These are phyloP conservation scores for Lates calcarifer DNA, from an alignment of 2,113 vertebrate species.

Conservation along the genomic window DNA sequence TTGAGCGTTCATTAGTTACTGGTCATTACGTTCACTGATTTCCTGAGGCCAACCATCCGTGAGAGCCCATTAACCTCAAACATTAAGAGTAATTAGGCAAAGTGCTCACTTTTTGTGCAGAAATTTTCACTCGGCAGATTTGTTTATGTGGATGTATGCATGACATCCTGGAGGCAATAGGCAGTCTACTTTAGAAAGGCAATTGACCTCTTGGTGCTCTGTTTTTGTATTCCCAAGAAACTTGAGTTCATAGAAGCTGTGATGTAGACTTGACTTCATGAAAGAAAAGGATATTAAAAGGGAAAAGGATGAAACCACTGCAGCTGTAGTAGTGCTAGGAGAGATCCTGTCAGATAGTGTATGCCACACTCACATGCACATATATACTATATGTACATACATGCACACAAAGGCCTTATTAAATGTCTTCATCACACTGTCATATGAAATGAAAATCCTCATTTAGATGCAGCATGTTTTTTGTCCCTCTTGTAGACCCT, in stretches of 20 bases:
- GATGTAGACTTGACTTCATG: constrained; percentile 21
- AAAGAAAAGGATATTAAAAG: constrained; percentile 14
- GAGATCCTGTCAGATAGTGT: constrained; percentile 37
- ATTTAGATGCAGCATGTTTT: constrained; percentile 66
- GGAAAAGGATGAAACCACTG: neutral
- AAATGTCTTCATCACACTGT: constrained; percentile 54
- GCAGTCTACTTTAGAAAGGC: constrained; percentile 29
- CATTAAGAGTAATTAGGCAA: constrained; percentile 75
- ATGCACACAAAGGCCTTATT: constrained; percentile 49
- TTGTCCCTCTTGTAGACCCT: constrained; percentile 33
- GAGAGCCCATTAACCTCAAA: constrained; percentile 75
- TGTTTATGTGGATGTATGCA: constrained; percentile 49
- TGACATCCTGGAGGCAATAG: constrained; percentile 32
- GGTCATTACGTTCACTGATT: constrained; percentile 84
- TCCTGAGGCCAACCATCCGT: constrained; percentile 65
- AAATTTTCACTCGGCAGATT: constrained; percentile 25
- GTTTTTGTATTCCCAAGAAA: constrained; percentile 37
- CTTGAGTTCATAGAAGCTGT: neutral
- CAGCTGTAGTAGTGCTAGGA: neutral
- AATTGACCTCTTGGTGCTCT: constrained; percentile 33
- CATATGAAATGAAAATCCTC: constrained; percentile 72
- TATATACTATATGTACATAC: constrained; percentile 8
- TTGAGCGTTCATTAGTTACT: constrained; percentile 82
- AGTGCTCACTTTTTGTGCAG: constrained; percentile 59
- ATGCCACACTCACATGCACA: constrained; percentile 6